Base-by-base conservation (phyloP, 2,113 vertebrate genomes). In the Lynx canadensis region DNA sequence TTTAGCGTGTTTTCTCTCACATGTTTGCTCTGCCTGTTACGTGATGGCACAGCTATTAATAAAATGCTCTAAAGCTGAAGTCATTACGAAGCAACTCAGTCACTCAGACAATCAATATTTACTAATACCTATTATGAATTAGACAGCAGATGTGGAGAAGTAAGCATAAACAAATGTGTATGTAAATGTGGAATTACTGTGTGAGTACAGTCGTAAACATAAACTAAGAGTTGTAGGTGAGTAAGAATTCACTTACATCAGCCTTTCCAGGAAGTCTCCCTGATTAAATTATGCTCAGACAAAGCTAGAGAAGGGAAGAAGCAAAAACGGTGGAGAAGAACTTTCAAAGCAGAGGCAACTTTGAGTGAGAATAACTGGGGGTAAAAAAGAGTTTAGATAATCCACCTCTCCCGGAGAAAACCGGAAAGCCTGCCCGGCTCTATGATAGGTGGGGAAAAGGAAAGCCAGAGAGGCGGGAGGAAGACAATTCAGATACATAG, bases 361-460 rank as follows among this genome's bases (percentile, higher is more conserved):
- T 18, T 27, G 14, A 12, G 10, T 31, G 8, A 76, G 48, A 52
- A 66, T n/a, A 31, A 5, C 14, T 15, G 0, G 7, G 38, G 25
- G 3, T 6, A 18, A 19, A 5, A 9, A 76, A 21, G 50, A n/a
- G 15, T 45, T 52, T 4, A 21, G 16, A 4, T 21, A 2, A 41
- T 21, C 41, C 14, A 0, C 0, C 2, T 1, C 19, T 23, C 15
- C 29, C 5, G 6, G 6, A 45, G 57, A 45, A 23, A 33, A 3
- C 27, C 7, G 7, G 57, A 60, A 60, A 16, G 18, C 1, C 1
- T 11, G 10, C 2, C 50, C 4, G 2, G 25, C 55, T 6, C 0
- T 38, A 2, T 0, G 1, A 1, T 3, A 63, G 63, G 31, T 3
- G 12, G 29, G 10, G 3, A 8, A 19, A 1, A 11, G 14, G 6